Evolutionary conservation across 92 coral and sea anemone genomes (phyloP).

Genomic region (Anthopleura xanthogrammica): DNA sequence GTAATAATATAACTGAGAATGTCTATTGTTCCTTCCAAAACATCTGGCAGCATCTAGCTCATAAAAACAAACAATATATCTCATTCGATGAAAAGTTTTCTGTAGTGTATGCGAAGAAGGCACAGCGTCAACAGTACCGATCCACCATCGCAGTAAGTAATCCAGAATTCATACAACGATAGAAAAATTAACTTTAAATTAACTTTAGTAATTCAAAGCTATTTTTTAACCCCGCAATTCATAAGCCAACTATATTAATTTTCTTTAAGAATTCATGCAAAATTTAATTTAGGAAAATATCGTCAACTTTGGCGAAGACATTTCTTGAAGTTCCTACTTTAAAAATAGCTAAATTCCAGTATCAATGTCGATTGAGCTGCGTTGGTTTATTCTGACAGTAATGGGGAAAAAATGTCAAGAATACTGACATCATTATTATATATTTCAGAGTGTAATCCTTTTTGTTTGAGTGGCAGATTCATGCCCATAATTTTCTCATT

Average conservation of each 20-base stretch:
- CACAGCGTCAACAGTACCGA: too few species aligned
- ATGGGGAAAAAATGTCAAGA: not conserved
- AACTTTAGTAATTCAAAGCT: too few species aligned
- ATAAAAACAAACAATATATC: not conserved
- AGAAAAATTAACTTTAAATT: too few species aligned
- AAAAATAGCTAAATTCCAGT: not conserved
- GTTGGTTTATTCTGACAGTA: not conserved
- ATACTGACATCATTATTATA: not conserved
- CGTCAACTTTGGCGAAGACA: too few species aligned
- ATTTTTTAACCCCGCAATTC: too few species aligned
- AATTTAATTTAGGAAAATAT: too few species aligned
- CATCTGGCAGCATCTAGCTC: conserved; percentile 1
- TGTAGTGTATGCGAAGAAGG: not conserved
- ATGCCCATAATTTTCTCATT: not conserved
- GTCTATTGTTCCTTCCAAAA: not conserved
- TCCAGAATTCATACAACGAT: too few species aligned
- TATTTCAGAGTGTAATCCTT: not conserved
- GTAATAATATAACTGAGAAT: not conserved
- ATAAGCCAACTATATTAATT: too few species aligned
- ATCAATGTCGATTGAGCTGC: not conserved
- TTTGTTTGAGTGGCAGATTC: not conserved
- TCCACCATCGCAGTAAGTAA: too few species aligned
- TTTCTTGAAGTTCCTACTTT: not conserved
- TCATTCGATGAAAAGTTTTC: not conserved
- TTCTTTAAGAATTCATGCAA: too few species aligned